Base-by-base conservation (phyloP, 2,797 vertebrate genomes). In the Hydrophis major region DNA sequence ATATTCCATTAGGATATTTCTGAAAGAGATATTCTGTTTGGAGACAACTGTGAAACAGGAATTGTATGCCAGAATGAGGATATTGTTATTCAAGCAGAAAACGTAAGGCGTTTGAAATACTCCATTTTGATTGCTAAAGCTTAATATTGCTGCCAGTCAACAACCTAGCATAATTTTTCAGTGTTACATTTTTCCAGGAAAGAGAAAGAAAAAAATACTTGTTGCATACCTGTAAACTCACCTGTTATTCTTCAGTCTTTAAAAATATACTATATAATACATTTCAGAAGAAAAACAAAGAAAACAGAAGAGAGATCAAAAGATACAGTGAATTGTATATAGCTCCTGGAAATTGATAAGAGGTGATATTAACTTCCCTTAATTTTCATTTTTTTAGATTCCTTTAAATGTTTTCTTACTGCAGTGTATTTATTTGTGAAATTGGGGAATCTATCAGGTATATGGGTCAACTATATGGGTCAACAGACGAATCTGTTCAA, bases 121-220 rank as follows among this genome's bases (percentile, higher is more conserved):
- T 96, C 92, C 94, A 93, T 78, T 96, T 95, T 96, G 94, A 96
- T 94, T 96, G 96, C 95, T 95, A 94, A 87, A 89, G 91, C 94
- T 96, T 95, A 95, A 96, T 96, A 95, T 94, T 95, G 74, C 93
- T 96, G 95, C 91, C 95, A 96, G 94, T 96, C 96, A 88, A n/a
- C 6, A 92, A 59, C 50, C 93, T 92, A 96, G 91, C 92, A 88
- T 93, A 94, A 96, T 96, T 95, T 95, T 86, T 83, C 37, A 83
- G 20, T 83, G 74, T 47, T 83, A 93, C 37, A 89, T 83, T 89
- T 74, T 56, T 95, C 90, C 90, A 90, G 28, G 28, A 20, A 91
- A 4, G 91, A 89, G 69, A 37, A 12, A 27, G 50, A 93, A 18
- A 0, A 8, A 42, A 32, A 83, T 11, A 83, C 37, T 83, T 37